A percentile compares a stretch with the other conserved stretches of the same genome.
Evolutionary conservation across 2,797 vertebrate species (phyloP).

Genomic region (Mycteria americana): DNA sequence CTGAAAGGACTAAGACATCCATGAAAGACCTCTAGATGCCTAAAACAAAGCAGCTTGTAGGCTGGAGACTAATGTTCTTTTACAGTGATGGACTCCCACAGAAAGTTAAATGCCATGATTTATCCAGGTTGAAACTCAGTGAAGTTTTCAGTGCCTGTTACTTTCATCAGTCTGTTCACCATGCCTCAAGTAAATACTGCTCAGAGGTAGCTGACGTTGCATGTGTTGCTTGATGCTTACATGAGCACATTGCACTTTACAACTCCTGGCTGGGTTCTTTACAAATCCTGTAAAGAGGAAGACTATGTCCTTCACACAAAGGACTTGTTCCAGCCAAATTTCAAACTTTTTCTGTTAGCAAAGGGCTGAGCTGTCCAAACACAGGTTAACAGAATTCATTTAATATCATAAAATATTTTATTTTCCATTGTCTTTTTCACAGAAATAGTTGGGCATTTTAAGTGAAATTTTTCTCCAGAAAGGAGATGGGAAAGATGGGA

Average conservation of each 20-base stretch:
- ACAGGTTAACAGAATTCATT: neutral
- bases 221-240: neutral
- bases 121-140: neutral
- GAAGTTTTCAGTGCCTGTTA: neutral
- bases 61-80: neutral
- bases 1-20: neutral
- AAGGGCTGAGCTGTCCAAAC: neutral
- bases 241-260: neutral
- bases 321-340: neutral
- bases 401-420: neutral
- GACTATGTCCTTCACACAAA: neutral
- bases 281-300: neutral
- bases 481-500: neutral
- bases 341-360: neutral
- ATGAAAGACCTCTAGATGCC: neutral
- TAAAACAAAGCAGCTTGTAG: neutral
- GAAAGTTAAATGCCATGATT: neutral
- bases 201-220: neutral
- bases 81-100: neutral
- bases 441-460: neutral
- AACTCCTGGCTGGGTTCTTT: neutral
- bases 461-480: neutral
- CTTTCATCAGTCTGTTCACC: neutral
- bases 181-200: neutral
- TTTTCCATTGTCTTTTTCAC: neutral